Conservation (phyloP, 1,140 invertebrate genomes). For the Scaptomyza hsui region DNA sequence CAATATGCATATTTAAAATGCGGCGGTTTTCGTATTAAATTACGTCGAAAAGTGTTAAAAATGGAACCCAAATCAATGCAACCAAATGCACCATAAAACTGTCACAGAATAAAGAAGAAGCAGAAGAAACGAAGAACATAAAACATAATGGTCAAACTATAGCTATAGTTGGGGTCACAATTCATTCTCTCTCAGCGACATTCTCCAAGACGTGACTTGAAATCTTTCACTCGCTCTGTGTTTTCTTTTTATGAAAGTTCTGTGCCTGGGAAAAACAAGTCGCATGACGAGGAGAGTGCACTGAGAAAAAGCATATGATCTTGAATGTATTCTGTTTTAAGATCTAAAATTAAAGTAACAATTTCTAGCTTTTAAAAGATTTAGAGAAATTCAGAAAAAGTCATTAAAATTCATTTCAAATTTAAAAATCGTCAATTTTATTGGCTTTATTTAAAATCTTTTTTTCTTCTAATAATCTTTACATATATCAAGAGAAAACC, state of each 20-base stretch:
- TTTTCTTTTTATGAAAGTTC: constrained; percentile 66
- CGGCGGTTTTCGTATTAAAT: constrained; percentile 71
- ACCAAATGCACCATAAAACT: constrained; percentile 70
- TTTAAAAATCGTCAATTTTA: too few relatives aligned
- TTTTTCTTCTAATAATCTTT: too few relatives aligned
- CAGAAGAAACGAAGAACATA: constrained; percentile 43
- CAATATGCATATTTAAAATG: constrained; percentile 66
- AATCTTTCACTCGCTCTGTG: constrained; percentile 10
- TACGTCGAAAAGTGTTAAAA: constrained; percentile 76
- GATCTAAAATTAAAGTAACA: too few relatives aligned
- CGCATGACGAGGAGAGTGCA: neutral
- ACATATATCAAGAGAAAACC: too few relatives aligned
- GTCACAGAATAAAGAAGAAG: constrained; percentile 51
- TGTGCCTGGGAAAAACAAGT: constrained; percentile 57
- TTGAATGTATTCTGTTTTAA: too few relatives aligned
- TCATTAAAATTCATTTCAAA: too few relatives aligned
- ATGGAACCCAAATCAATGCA: constrained; percentile 60
- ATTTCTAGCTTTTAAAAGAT: too few relatives aligned
- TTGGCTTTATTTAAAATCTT: too few relatives aligned
- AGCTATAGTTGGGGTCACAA: constrained; percentile 41
- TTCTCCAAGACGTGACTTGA: constrained; percentile 58
- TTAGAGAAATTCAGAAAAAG: too few relatives aligned
- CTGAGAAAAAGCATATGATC: neutral
- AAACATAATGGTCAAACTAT: constrained; percentile 68
- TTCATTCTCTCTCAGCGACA: constrained; percentile 16